Evolutionary conservation across 2,888 invertebrate genomes (phyloP).

Genomic region (Thera britannica): DNA sequence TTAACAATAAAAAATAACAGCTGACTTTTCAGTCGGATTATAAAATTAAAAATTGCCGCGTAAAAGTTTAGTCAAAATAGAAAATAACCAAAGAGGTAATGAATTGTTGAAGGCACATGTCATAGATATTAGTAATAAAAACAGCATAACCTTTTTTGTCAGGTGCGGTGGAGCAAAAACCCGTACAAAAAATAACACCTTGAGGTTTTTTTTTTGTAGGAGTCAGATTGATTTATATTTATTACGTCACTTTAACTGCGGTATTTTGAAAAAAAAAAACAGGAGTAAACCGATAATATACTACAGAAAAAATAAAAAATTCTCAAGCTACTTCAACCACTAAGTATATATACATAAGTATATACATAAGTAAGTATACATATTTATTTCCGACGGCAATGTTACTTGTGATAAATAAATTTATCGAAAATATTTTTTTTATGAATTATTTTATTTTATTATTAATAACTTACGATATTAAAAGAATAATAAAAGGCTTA

Average conservation of each 20-base stretch:
- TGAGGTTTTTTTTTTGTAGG: conserved; percentile 22
- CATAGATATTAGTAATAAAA: conserved; percentile 34
- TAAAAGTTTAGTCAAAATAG: not conserved
- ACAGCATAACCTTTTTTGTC: conserved; percentile 28
- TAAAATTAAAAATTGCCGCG: too few species aligned
- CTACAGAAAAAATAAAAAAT: too few species aligned
- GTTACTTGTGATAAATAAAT: too few species aligned
- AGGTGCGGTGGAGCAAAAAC: conserved; percentile 31
- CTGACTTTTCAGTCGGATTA: too few species aligned
- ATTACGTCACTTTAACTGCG: conserved; percentile 6
- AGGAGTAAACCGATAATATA: too few species aligned
- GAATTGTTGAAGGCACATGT: conserved; percentile 27
- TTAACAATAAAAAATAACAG: too few species aligned
- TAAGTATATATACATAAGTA: too few species aligned
- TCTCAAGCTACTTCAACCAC: too few species aligned
- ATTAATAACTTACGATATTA: not conserved
- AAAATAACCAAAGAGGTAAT: conserved; percentile 6
- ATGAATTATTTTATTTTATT: not conserved
- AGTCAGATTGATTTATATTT: conserved; percentile 17
- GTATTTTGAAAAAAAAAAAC: not conserved
- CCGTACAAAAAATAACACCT: conserved; percentile 25
- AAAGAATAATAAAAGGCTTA: conserved; percentile 18
- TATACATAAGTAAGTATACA: too few species aligned
- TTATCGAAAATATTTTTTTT: too few species aligned
- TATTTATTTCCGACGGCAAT: too few species aligned